Percentiles rank a stretch among this genome's conserved stretches.
Evolutionary conservation across 2,888 invertebrate genomes (phyloP).

Genomic region (Clanis bilineata): DNA sequence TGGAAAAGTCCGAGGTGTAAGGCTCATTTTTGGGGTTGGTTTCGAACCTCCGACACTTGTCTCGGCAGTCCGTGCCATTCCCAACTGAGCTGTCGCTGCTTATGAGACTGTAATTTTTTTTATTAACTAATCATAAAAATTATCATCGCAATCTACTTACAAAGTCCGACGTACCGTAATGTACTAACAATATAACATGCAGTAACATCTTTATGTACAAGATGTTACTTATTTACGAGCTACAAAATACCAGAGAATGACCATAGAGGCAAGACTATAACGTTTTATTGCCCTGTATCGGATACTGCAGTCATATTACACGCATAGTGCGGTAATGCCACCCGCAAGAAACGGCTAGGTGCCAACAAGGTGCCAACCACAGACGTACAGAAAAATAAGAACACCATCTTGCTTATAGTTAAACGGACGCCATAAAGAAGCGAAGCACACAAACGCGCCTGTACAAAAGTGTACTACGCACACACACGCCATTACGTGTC

Average conservation of each 20-base stretch:
- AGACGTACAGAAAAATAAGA: no score
- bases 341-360: constrained; percentile 61
- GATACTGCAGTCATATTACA: constrained; percentile 57
- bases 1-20: no score
- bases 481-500: no score
- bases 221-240: constrained; percentile 61
- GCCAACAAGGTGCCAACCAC: no score
- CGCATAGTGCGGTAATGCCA: constrained; percentile 57
- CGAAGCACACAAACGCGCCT: no score
- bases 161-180: constrained; percentile 21
- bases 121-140: background rate
- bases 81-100: no score
- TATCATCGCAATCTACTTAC: background rate
- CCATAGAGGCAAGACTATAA: constrained; percentile 60
- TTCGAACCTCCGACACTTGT: no score
- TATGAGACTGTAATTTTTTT: background rate
- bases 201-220: constrained; percentile 55
- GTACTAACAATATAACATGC: constrained; percentile 41
- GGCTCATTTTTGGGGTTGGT: no score
- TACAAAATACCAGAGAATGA: constrained; percentile 58
- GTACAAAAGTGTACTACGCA: no score
- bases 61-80: no score
- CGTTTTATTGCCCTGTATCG: constrained; percentile 69
- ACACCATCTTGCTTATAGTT: no score
- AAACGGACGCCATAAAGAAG: no score